Conservation (phyloP, 2,113 vertebrate genomes). For the Arizona elegans region DNA sequence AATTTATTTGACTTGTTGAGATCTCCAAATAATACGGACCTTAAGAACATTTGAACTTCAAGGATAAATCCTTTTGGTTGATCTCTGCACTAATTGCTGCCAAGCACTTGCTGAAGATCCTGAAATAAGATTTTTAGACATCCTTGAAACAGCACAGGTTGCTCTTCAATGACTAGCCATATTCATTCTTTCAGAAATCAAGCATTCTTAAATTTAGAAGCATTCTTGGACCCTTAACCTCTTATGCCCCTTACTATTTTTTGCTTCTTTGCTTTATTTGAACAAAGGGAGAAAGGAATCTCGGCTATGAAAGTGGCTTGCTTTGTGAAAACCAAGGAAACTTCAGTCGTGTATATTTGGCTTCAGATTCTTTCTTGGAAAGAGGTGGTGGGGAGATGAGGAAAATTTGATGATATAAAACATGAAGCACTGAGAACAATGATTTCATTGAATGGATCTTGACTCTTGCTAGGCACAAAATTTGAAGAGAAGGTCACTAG, state of each 20-base stretch:
- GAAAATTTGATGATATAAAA: neutral
- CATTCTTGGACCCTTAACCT: neutral
- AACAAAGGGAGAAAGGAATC: neutral
- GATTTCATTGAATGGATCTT: neutral
- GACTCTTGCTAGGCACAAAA: slow-evolving; percentile 42
- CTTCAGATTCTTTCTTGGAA: neutral
- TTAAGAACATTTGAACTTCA: slow-evolving; percentile 28
- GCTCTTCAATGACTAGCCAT: accelerated
- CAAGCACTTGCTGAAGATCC: slow-evolving; percentile 28
- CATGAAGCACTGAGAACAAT: neutral
- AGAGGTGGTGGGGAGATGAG: neutral
- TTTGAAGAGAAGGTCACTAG: slow-evolving; percentile 33
- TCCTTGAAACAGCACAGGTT: accelerated
- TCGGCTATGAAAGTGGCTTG: accelerated
- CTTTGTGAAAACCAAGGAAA: neutral
- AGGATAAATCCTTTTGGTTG: slow-evolving; percentile 22
- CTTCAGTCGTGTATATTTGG: accelerated
- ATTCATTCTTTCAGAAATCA: slow-evolving; percentile 25
- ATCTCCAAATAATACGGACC: slow-evolving; percentile 22
- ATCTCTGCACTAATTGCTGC: slow-evolving; percentile 23
- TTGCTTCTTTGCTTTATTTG: neutral
- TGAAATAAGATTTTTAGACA: neutral
- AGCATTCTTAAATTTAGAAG: slow-evolving; percentile 26
- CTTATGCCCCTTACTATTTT: accelerated
- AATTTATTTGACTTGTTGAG: slow-evolving; percentile 23